A percentile compares a stretch with the other conserved stretches of the same genome.
phyloP scores from a whole-genome alignment of 2,797 vertebrate species.

The Chaetodon trifasciatus region DNA sequence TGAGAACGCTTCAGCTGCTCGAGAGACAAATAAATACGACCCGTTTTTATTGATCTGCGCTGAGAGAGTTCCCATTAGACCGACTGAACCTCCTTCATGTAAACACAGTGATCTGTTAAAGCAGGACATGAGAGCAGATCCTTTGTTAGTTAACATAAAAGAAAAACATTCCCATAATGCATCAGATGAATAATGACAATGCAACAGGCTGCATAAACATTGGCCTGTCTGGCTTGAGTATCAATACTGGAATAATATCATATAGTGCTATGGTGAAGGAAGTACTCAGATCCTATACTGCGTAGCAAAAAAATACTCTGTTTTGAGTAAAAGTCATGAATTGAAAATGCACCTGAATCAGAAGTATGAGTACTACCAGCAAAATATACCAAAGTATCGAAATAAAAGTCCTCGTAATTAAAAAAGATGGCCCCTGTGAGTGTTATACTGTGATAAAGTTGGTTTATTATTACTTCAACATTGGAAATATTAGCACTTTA shows the following conservation, averaged over 20 bases:
- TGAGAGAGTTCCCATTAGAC: constrained; percentile 51
- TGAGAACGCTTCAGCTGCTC: constrained; percentile 52
- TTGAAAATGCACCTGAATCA: neutral
- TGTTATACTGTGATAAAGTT: neutral
- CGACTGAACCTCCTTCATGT: constrained; percentile 35
- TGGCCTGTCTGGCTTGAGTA: neutral
- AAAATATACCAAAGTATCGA: neutral
- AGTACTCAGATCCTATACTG: neutral
- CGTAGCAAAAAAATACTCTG: neutral
- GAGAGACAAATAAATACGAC: constrained; percentile 71
- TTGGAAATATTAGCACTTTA: neutral
- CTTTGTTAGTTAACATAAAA: no score
- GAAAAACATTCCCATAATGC: neutral
- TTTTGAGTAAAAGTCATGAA: neutral
- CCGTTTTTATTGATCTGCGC: constrained; percentile 52
- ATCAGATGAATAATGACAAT: neutral
- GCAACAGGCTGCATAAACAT: neutral
- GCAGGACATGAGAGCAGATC: neutral
- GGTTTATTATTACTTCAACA: neutral
- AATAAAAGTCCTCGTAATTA: neutral
- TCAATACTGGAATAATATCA: neutral
- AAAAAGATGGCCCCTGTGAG: neutral
- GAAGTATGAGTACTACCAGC: neutral
- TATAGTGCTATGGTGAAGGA: neutral
- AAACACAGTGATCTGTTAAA: constrained; percentile 7